A percentile compares a stretch with the other conserved stretches of the same genome.
Evolutionary conservation across 2,797 vertebrate species (phyloP).

Genomic region (Melanogrammus aeglefinus): DNA sequence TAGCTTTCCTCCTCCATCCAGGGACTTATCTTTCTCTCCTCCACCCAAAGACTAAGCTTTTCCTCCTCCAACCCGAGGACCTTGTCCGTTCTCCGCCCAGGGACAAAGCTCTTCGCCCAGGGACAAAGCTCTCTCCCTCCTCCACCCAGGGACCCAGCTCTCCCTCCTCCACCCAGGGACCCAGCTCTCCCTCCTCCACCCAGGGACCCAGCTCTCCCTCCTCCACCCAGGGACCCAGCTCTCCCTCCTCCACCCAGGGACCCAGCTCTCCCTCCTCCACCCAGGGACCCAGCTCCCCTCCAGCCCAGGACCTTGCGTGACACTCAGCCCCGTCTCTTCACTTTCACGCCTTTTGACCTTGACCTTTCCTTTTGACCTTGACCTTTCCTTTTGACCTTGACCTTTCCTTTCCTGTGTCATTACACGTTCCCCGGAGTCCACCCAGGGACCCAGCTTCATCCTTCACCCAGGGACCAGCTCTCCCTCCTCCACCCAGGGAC

Average conservation of each 20-base stretch:
- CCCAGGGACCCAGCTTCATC: constrained; percentile 7
- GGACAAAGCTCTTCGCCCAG: too few relatives aligned
- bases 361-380: too few relatives aligned
- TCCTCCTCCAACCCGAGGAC: too few relatives aligned
- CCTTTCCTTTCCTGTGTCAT: too few relatives aligned
- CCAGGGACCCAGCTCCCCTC: neutral
- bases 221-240: constrained; percentile 10
- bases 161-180: too few relatives aligned
- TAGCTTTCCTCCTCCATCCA: neutral
- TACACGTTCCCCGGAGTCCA: too few relatives aligned
- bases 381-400: too few relatives aligned
- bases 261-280: neutral
- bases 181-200: constrained; percentile 34
- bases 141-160: constrained; percentile 28
- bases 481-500: too few relatives aligned
- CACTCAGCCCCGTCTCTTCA: constrained; percentile 50
- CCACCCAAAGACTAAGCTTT: too few relatives aligned
- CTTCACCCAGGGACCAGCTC: constrained; percentile 28
- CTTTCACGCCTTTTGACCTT: constrained; percentile 72
- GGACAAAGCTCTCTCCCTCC: constrained; percentile 11
- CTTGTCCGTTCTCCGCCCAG: too few relatives aligned
- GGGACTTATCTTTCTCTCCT: too few relatives aligned
- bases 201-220: constrained; percentile 6
- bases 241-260: constrained; percentile 36
- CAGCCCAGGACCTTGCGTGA: constrained; percentile 45